Conservation (phyloP, 23 tunicate species). For the Ciona savignyi region DNA sequence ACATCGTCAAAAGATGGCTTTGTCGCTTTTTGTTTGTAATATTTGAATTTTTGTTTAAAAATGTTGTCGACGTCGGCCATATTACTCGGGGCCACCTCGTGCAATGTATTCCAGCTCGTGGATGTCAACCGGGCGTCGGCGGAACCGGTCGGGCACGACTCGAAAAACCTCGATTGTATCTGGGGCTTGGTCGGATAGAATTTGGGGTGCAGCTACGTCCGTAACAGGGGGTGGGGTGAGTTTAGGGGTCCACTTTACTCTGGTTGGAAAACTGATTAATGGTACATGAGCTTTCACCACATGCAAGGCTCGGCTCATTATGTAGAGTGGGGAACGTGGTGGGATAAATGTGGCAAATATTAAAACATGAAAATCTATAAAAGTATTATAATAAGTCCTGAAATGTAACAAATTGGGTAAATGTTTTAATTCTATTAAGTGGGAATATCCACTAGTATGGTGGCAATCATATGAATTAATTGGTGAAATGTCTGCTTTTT, state of each 20-base stretch:
- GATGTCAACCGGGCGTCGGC: constrained; percentile 61
- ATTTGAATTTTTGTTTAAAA: constrained; percentile 73
- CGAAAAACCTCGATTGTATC: constrained; percentile 95
- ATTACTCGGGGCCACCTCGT: constrained; percentile 85
- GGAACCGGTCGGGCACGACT: constrained; percentile 78
- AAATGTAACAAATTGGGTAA: too few relatives aligned
- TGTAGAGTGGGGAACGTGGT: constrained; percentile 14
- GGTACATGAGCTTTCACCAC: constrained; percentile 81
- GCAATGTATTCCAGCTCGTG: constrained; percentile 80
- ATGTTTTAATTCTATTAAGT: too few relatives aligned
- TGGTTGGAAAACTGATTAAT: constrained; percentile 70
- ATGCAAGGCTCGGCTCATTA: constrained; percentile 62
- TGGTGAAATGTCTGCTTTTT: too few relatives aligned
- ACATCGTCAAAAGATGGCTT: constrained; percentile 61
- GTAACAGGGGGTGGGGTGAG: constrained; percentile 12
- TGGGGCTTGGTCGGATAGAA: not conserved
- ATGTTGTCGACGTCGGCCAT: constrained; percentile 5
- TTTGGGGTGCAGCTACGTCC: not conserved
- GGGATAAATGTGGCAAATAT: too few relatives aligned
- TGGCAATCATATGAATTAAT: too few relatives aligned
- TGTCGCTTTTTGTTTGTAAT: constrained; percentile 69
- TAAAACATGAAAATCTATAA: too few relatives aligned
- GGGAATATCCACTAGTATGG: too few relatives aligned
- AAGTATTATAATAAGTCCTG: too few relatives aligned
- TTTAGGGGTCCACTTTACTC: constrained; percentile 87